Conservation (phyloP, 92 coral and sea anemone species). For the Anthopleura xanthogrammica region DNA sequence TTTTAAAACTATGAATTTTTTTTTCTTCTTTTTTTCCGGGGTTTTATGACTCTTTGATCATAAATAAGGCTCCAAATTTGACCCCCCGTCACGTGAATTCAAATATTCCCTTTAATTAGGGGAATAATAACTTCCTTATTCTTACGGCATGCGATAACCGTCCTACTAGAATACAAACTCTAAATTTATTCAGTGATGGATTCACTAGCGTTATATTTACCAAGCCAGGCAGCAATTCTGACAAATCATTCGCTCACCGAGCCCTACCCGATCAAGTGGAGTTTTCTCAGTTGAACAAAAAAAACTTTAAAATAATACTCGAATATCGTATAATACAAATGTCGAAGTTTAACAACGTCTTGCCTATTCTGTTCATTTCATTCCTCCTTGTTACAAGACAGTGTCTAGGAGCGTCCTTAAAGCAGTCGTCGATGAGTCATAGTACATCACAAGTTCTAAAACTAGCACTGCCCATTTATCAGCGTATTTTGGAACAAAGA, state of each 20-base stretch:
- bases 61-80: no score
- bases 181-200: slow-evolving; percentile 4
- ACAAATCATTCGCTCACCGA: background rate
- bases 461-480: background rate
- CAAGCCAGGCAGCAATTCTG: background rate
- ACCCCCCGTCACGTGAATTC: no score
- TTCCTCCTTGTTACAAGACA: background rate
- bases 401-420: background rate
- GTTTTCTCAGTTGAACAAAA: background rate
- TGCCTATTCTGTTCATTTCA: background rate
- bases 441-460: background rate
- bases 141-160: background rate
- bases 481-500: background rate
- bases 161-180: background rate
- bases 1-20: no score
- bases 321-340: background rate
- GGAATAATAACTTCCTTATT: background rate
- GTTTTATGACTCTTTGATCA: no score
- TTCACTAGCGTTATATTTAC: background rate
- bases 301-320: background rate
- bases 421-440: background rate
- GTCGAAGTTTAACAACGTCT: background rate
- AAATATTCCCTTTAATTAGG: background rate
- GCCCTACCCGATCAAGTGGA: background rate
- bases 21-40: no score